phyloP scores from a whole-genome alignment of 2,888 invertebrate genomes.

The Cheilosia pagana region DNA sequence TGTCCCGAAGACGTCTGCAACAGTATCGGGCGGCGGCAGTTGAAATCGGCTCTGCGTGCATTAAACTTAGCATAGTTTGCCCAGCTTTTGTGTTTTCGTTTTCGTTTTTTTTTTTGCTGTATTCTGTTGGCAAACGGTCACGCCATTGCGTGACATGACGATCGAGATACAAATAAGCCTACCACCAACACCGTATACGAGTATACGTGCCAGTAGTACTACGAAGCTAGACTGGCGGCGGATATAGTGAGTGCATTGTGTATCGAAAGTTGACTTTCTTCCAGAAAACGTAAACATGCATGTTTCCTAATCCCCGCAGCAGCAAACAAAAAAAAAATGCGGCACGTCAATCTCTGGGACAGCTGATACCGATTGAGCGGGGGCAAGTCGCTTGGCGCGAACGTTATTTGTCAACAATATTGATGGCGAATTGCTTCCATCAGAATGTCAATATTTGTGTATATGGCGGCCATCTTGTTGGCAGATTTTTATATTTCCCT shows the following conservation, averaged over 20 bases:
- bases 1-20: constrained; percentile 41
- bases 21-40: constrained; percentile 17
- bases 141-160: constrained; percentile 77
- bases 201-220: constrained; percentile 70
- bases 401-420: constrained; percentile 59
- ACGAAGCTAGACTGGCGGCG: constrained; percentile 30
- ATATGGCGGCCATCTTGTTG: constrained; percentile 64
- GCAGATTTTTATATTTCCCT: constrained; percentile 30
- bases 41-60: constrained; percentile 72
- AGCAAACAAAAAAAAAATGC: constrained; percentile 28
- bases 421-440: constrained; percentile 32
- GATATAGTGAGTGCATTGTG: constrained; percentile 48
- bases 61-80: constrained; percentile 73
- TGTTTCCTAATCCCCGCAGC: constrained; percentile 39
- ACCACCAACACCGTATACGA: constrained; percentile 65
- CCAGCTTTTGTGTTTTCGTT: constrained; percentile 27
- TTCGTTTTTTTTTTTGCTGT: not conserved
- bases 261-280: constrained; percentile 70
- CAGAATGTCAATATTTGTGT: constrained; percentile 65
- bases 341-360: constrained; percentile 59
- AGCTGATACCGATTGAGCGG: constrained; percentile 34
- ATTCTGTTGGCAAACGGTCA: constrained; percentile 76
- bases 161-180: constrained; percentile 76
- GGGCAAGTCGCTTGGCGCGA: constrained; percentile 38
- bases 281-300: constrained; percentile 70